Base-by-base conservation (phyloP, 2,797 vertebrate species). In the Synaphobranchus kaupii region DNA sequence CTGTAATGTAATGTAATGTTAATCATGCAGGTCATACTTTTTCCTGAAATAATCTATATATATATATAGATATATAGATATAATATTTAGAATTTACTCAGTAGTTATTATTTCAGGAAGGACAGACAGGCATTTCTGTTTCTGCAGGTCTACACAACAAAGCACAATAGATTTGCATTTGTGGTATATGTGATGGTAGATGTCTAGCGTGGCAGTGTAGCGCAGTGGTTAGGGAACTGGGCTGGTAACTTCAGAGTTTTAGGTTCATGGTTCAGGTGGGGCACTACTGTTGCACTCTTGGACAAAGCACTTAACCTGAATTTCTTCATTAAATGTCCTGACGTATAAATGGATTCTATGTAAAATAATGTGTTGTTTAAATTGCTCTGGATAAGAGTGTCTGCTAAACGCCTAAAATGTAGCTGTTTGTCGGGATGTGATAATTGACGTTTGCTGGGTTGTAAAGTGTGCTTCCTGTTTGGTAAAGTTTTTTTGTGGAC, bases 401-500 rank as follows among this genome's bases (percentile, higher is more conserved):
- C 63, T 68, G 63, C 63, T 28, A n/a, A 68, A 68, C 9, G 25
- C 6, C 12, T 28, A 68, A 68, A 68, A 68, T 68, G 63, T 58
- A 28, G 63, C 63, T 68, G 63, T 68, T 68, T n/a, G n/a, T 68
- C 25, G n/a, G 25, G 31, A 34, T 13, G 28, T 73, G 28, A 34
- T 73, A 34, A 34, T 15, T 73, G 68, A 44, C 34, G 73, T 39
- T 78, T 47, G 39, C 73, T 20, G 34, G 34, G 73, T 15, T 81
- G 20, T 48, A 81, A 80, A 47, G 47, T 25, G 20, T 25, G 47
- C 22, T 81, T 81, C 22, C 47, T 81, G 44, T 44, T 50, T 25
- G 22, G 44, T 81, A 81, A 81, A 81, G 47, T 81, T 81, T 48
- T 48, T 50, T 50, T 48, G 78, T 50, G 47, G 44, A 47, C 78